These are phyloP conservation scores for Murina feae DNA, from an alignment of 2,113 vertebrate genomes.

Conservation along the genomic window DNA sequence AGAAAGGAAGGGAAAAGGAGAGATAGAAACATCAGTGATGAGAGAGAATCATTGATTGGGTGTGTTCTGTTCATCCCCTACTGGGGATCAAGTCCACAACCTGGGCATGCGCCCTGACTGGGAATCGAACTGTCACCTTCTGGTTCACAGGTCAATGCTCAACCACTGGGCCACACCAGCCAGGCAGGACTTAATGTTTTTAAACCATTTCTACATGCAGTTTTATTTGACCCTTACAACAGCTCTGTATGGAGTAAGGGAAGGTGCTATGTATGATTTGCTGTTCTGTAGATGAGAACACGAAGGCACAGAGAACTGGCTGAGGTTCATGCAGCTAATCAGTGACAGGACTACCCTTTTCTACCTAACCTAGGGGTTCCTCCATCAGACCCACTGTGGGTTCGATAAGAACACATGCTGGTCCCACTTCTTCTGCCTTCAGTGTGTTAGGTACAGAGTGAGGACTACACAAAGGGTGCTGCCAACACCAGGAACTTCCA, in stretches of 20 bases:
- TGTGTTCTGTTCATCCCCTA: too few species aligned
- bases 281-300: not conserved
- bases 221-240: not conserved
- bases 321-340: not conserved
- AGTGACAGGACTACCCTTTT: not conserved
- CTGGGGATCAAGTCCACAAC: too few species aligned
- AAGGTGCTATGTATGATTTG: not conserved
- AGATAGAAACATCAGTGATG: too few species aligned
- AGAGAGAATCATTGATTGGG: too few species aligned
- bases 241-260: not conserved
- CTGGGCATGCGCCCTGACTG: too few species aligned
- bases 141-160: too few species aligned
- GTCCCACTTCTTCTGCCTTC: not conserved
- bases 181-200: not conserved
- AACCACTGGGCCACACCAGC: too few species aligned
- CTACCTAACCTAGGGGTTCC: not conserved
- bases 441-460: not conserved
- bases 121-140: too few species aligned
- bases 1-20: too few species aligned
- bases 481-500: not conserved
- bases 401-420: not conserved
- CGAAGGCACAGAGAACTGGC: not conserved
- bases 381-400: not conserved
- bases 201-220: not conserved
- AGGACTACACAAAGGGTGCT: not conserved